phyloP scores from a whole-genome alignment of 2,797 vertebrate genomes.

The Cryptoblepharus egeriae region DNA sequence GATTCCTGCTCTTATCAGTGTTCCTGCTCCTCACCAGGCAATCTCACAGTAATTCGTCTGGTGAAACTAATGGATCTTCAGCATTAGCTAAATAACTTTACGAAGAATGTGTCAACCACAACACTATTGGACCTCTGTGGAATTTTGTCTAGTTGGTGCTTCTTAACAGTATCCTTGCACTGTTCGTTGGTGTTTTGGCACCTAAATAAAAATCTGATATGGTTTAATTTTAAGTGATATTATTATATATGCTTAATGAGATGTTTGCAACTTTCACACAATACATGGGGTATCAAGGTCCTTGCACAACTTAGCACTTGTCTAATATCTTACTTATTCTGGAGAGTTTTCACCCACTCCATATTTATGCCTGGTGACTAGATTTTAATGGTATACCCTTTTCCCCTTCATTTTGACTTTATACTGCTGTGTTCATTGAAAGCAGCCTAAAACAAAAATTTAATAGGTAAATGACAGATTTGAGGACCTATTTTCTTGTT shows the following conservation, averaged over 20 bases:
- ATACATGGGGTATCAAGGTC: background rate
- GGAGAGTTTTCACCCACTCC: background rate
- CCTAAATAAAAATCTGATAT: too few relatives aligned
- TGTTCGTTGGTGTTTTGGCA: background rate
- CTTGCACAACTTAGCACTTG: background rate
- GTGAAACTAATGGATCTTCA: background rate
- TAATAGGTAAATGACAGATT: background rate
- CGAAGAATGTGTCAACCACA: background rate
- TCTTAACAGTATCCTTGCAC: background rate
- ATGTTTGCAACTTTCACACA: background rate
- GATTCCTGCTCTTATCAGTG: slow-evolving; percentile 40
- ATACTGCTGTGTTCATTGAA: background rate
- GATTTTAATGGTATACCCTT: background rate
- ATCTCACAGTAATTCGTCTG: slow-evolving; percentile 7
- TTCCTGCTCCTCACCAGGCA: slow-evolving; percentile 13
- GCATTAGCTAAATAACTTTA: slow-evolving; percentile 36
- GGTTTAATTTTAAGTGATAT: too few relatives aligned
- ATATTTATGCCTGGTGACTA: background rate
- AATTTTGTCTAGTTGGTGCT: slow-evolving; percentile 31
- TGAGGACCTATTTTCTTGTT: too few relatives aligned
- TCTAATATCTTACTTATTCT: background rate
- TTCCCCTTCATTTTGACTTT: background rate
- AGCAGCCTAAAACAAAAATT: background rate
- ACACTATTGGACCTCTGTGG: background rate
- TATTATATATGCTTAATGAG: background rate